Base-by-base conservation (phyloP, 2,888 invertebrate genomes). In the Parnassius orleans region DNA sequence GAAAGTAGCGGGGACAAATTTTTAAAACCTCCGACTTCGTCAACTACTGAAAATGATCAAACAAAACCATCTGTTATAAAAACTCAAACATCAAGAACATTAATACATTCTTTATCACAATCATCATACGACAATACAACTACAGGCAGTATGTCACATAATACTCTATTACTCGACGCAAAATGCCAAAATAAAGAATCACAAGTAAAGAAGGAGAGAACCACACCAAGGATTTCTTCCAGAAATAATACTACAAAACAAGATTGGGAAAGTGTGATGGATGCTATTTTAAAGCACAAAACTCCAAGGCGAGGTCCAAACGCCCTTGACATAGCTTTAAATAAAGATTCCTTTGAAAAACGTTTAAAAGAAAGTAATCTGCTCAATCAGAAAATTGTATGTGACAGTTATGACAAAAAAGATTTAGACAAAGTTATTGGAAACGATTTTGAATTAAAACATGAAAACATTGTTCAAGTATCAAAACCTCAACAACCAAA, bases 221-320 rank as follows among this genome's bases (percentile, higher is more conserved):
- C 19, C 14, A 51, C 47, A 7, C 52, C 51, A 14, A 59, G 55
- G 42, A 44, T 41, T 42, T 52, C 24, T 42, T 19, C 19, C 2
- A 24, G 33, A 50, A 61, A 62, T 61, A 65, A n/a, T 11, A 43
- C 11, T 60, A 58, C 10, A 46, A 65, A 65, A 53, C 72, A 74
- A 58, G 85, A 88, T 67, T 90, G 90, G 90, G 77, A 83, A 66
- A 77, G 74, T 54, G 91, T 91, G 9, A 79, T 90, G 79, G 76
- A 86, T 66, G 86, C 79, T 53, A 67, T 91, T 58, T 70, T 79
- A 56, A 79, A 86, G 60, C 86, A 85, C 51, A 90, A 87, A 67
- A 90, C 91, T 3, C 87, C 87, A 1, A 79, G 76, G 48, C 78
- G 87, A 66, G 86, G 84, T 0, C 85, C 84, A 0, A 84, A 82